A percentile compares a stretch with the other conserved stretches of the same genome.
Evolutionary conservation across 2,113 vertebrate species (phyloP).

Genomic region (Sarotherodon lohbergeri): DNA sequence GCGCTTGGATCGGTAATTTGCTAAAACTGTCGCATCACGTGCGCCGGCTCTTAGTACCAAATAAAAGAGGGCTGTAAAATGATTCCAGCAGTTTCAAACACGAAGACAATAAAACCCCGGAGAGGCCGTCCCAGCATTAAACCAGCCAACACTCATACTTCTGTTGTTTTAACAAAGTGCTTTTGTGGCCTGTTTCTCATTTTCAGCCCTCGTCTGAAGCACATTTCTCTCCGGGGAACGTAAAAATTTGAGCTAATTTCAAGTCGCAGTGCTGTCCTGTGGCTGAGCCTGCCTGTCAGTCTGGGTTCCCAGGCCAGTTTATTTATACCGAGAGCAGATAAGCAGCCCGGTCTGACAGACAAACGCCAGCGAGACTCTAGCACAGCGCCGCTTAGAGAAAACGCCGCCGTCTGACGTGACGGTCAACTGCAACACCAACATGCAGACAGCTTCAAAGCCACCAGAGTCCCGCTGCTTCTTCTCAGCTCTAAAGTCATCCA

Average conservation of each 20-base stretch:
- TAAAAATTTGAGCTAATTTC: slow-evolving; percentile 11
- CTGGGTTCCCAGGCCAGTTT: slow-evolving; percentile 3
- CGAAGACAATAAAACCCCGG: background rate
- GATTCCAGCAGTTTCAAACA: background rate
- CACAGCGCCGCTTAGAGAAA: background rate
- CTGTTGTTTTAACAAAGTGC: background rate
- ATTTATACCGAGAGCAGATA: slow-evolving; percentile 13
- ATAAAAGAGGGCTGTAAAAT: slow-evolving; percentile 8
- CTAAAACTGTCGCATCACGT: background rate
- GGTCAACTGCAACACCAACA: background rate
- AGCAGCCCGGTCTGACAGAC: background rate
- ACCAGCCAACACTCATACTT: background rate
- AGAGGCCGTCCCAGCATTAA: background rate
- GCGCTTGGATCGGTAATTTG: background rate
- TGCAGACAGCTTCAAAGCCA: background rate
- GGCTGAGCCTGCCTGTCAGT: background rate
- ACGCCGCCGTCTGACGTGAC: background rate
- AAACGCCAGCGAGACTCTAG: background rate
- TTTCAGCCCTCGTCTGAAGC: background rate
- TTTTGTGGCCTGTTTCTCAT: background rate
- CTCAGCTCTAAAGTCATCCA: background rate
- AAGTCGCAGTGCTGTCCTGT: background rate
- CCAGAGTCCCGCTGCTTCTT: background rate
- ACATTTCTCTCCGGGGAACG: background rate
- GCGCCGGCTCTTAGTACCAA: background rate